These are phyloP conservation scores for Slavum lentiscoides DNA, from an alignment of 2,888 invertebrate species.

Conservation along the genomic window DNA sequence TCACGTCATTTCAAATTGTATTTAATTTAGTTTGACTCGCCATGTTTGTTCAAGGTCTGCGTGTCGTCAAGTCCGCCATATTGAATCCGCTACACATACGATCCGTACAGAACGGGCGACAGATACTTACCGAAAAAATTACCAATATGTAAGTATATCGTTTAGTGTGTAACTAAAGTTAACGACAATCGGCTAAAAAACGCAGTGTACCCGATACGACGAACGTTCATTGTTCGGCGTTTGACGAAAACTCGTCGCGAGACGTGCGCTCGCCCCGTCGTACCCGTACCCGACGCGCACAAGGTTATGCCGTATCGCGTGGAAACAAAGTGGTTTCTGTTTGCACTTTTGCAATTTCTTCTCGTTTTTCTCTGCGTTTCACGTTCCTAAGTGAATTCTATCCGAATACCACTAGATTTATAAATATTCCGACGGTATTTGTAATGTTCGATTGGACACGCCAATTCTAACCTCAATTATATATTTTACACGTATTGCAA, in stretches of 20 bases:
- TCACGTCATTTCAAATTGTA: neutral
- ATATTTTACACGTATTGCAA: too few relatives aligned
- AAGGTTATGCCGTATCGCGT: neutral
- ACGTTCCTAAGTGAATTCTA: too few relatives aligned
- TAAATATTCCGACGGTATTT: too few relatives aligned
- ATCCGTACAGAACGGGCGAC: conserved; percentile 2
- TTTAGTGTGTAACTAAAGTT: neutral
- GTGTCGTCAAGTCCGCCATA: conserved; percentile 46
- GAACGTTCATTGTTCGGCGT: too few relatives aligned
- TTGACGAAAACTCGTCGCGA: neutral
- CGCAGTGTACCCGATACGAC: too few relatives aligned
- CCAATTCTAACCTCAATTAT: too few relatives aligned
- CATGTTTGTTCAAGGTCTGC: conserved; percentile 45
- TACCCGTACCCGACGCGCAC: neutral
- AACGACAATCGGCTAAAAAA: too few relatives aligned
- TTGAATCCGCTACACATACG: conserved; percentile 34
- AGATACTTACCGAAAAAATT: conserved; percentile 27
- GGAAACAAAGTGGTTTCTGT: neutral
- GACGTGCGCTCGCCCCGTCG: neutral
- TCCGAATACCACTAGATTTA: too few relatives aligned
- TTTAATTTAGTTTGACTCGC: conserved; percentile 37
- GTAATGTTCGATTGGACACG: too few relatives aligned
- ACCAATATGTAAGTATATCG: conserved; percentile 24
- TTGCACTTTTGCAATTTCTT: too few relatives aligned
- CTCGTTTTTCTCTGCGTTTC: too few relatives aligned